These are phyloP conservation scores for Eilema griseolum DNA, from an alignment of 2,888 invertebrate species.

Conservation along the genomic window DNA sequence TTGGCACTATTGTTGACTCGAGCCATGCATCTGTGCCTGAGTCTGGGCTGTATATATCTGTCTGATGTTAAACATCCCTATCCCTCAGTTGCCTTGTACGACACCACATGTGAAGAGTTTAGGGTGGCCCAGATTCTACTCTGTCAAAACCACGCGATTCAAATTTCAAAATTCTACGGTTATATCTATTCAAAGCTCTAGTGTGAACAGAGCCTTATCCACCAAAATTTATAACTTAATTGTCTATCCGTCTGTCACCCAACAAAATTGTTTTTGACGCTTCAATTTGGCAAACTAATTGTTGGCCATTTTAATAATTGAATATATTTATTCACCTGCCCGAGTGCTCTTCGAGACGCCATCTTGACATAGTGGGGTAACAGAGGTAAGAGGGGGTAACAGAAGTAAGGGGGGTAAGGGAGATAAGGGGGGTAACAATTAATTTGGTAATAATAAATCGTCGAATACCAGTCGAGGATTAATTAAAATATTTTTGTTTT, in stretches of 20 bases:
- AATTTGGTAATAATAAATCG: constrained; percentile 51
- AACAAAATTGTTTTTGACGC: constrained; percentile 50
- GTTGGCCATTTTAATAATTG: constrained; percentile 51
- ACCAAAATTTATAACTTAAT: constrained; percentile 47
- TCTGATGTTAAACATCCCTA: no score
- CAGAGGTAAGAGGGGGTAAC: no score
- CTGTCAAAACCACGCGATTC: no score
- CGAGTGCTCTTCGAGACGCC: constrained; percentile 35
- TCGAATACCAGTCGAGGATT: constrained; percentile 27
- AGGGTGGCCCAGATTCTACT: no score
- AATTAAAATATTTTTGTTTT: constrained; percentile 48
- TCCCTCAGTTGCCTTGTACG: no score
- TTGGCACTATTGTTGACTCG: no score
- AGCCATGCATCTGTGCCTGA: no score
- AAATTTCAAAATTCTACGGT: no score
- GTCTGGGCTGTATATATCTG: no score
- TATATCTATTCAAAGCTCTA: not conserved
- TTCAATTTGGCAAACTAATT: constrained; percentile 55
- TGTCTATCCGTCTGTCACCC: constrained; percentile 50
- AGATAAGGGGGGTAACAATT: constrained; percentile 29
- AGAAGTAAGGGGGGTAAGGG: no score
- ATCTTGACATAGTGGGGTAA: constrained; percentile 34
- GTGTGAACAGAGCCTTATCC: constrained; percentile 5
- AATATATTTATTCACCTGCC: constrained; percentile 54
- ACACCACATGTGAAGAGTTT: no score